Conservation (phyloP, 1,140 invertebrate species). For the Ridgeia piscesae region DNA sequence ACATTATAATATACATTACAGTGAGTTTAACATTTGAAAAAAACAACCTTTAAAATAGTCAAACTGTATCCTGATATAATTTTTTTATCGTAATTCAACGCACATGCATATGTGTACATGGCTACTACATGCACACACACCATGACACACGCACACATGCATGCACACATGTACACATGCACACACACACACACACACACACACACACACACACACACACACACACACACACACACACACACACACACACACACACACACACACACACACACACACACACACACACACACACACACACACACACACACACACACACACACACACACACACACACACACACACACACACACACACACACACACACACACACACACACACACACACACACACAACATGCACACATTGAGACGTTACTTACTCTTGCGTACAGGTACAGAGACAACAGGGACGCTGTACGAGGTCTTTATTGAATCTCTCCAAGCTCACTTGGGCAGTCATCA, state of each 20-base stretch:
- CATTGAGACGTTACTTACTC: not conserved
- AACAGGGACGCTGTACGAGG: not conserved
- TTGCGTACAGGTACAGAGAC: not conserved
- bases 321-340: not conserved
- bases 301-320: no score
- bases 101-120: not conserved
- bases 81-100: no score
- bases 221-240: no score
- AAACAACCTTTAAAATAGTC: no score
- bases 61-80: no score
- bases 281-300: not conserved
- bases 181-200: no score
- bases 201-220: no score
- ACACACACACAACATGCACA: not conserved
- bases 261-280: no score
- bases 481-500: not conserved
- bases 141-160: not conserved
- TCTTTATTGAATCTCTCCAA: not conserved
- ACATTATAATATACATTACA: no score
- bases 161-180: not conserved
- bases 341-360: not conserved
- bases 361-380: no score
- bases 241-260: no score
- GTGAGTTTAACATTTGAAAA: no score
- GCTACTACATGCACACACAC: not conserved